Conservation (phyloP, 2,888 invertebrate genomes). For the Mesorhabditis sp. region DNA sequence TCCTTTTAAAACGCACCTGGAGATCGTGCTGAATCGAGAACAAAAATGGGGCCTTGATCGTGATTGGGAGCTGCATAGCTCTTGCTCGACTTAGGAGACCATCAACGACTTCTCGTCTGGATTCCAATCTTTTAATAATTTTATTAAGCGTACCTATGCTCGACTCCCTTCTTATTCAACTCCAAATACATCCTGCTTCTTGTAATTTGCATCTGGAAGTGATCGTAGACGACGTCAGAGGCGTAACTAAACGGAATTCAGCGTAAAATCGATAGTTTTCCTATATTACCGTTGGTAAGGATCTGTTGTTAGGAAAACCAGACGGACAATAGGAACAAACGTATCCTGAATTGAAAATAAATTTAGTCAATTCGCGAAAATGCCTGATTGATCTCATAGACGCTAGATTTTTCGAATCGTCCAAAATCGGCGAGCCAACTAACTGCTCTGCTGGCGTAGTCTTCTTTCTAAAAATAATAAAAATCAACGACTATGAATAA, state of each 20-base stretch:
- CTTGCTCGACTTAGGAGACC: slow-evolving; percentile 32
- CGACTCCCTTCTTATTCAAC: slow-evolving; percentile 46
- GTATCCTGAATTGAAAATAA: slow-evolving; percentile 41
- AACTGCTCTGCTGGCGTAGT: slow-evolving; percentile 47
- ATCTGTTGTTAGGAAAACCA: slow-evolving; percentile 52
- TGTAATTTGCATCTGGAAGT: slow-evolving; percentile 45
- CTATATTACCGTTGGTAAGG: slow-evolving; percentile 36
- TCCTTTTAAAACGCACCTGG: slow-evolving; percentile 19
- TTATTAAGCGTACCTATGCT: slow-evolving; percentile 30
- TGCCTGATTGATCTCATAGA: slow-evolving; percentile 54
- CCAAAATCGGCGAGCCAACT: slow-evolving; percentile 55
- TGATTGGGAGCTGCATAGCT: slow-evolving; percentile 41
- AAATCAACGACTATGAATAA: background rate
- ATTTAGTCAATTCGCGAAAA: slow-evolving; percentile 5
- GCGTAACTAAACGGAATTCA: slow-evolving; percentile 12
- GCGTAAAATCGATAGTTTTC: background rate
- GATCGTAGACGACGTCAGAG: slow-evolving; percentile 47
- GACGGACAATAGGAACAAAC: slow-evolving; percentile 54
- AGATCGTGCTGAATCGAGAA: slow-evolving; percentile 55
- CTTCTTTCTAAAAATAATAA: slow-evolving; percentile 36
- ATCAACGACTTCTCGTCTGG: slow-evolving; percentile 28
- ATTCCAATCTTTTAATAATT: slow-evolving; percentile 5
- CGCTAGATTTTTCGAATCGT: slow-evolving; percentile 49
- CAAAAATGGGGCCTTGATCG: slow-evolving; percentile 44
- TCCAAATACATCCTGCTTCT: slow-evolving; percentile 54